Conservation (phyloP, 2,113 vertebrate genomes). For the Malurus alboscapulatus region DNA sequence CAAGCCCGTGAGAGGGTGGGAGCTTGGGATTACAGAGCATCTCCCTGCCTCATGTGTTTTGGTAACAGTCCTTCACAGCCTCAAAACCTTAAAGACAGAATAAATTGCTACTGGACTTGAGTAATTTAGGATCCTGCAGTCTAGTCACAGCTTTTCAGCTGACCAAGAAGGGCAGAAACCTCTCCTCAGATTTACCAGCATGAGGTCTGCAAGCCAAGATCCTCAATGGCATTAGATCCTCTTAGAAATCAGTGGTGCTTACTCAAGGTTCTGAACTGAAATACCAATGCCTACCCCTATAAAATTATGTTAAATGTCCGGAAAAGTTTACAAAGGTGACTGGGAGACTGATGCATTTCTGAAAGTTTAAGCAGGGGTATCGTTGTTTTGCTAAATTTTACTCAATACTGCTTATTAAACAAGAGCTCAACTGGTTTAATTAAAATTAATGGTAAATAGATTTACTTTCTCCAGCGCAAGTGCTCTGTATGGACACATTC, state of each 20-base stretch:
- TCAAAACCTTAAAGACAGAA: neutral
- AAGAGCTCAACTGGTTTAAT: constrained; percentile 8
- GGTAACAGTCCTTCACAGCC: neutral
- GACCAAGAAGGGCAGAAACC: neutral
- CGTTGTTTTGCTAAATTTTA: neutral
- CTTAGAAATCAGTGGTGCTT: neutral
- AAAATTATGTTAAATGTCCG: neutral
- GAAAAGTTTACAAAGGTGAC: neutral
- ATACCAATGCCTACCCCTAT: neutral
- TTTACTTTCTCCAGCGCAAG: neutral
- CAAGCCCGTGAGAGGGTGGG: neutral
- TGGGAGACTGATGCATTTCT: neutral
- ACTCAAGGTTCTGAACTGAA: neutral
- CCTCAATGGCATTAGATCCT: neutral
- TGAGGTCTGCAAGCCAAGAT: neutral
- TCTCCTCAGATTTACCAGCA: neutral
- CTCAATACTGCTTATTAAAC: neutral
- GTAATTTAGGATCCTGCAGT: neutral
- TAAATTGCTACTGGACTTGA: neutral
- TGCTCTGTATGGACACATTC: neutral
- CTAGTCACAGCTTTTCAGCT: neutral
- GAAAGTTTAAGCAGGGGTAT: neutral
- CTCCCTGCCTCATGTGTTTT: neutral
- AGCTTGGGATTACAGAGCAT: neutral
- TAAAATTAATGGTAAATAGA: constrained; percentile 17